Conservation (phyloP, 2,888 invertebrate genomes). For the Temnothorax unifasciatus region DNA sequence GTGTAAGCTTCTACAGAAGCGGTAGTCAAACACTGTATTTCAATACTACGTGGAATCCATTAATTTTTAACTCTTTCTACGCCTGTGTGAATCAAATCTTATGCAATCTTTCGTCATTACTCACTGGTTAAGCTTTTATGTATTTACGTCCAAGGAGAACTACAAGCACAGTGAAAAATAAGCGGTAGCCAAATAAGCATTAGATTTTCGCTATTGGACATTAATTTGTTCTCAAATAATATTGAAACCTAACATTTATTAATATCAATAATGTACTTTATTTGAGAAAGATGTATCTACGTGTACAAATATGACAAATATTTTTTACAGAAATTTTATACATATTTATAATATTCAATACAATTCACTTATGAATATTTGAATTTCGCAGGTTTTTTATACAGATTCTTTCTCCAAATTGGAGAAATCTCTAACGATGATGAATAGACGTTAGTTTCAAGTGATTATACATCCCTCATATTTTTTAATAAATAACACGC, state of each 20-base stretch:
- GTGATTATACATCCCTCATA: neutral
- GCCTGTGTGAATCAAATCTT: constrained; percentile 33
- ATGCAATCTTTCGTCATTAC: constrained; percentile 21
- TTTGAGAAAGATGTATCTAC: neutral
- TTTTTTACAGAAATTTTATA: no score
- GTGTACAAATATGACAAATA: neutral
- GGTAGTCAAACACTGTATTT: constrained; percentile 51
- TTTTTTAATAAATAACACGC: constrained; percentile 10
- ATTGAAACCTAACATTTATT: neutral
- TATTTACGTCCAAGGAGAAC: neutral
- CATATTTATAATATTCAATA: neutral
- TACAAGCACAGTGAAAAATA: neutral
- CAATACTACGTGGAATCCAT: constrained; percentile 7
- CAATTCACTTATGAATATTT: neutral
- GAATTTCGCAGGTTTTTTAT: neutral
- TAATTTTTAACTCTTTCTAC: constrained; percentile 44
- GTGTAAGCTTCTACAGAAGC: constrained; percentile 64
- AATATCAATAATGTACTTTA: neutral
- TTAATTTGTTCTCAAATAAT: neutral
- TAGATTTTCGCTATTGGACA: neutral
- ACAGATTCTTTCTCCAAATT: neutral
- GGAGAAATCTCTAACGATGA: neutral
- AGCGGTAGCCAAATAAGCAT: neutral
- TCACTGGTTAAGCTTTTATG: neutral
- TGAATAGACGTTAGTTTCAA: neutral